Base-by-base conservation (phyloP, 2,113 vertebrate species). In the Xenopus tropicalis region DNA sequence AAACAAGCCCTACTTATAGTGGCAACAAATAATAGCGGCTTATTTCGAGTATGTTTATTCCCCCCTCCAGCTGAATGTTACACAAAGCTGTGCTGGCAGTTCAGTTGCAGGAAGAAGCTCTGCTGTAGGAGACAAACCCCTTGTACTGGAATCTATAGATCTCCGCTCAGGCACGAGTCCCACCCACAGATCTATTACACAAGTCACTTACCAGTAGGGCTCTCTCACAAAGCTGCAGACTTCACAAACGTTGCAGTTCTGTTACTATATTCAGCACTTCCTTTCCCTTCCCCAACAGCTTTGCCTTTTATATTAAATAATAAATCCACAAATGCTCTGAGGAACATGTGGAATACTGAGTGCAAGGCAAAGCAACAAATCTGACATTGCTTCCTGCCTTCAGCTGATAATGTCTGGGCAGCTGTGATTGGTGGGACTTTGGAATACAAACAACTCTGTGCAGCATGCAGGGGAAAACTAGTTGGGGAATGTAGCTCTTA, bases 131-230 rank as follows among this genome's bases (percentile, higher is more conserved):
- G 6, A 37, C 29, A 37, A 37, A 6, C 29, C 6, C 29, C 5
- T 54, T 20, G 1, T n/a, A 7, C 17, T 48, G 16, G 13, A 48
- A 14, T 54, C 16, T 54, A 17, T n/a, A 54, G 52, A 54, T 54
- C 46, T 37, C 52, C n/a, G 52, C 19, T 54, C 16, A n/a, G 52
- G 52, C 9, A 20, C n/a, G 52, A 54, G 52, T 25, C 54, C 48
- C 64, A 65, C 17, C 42, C 54, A 22, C 48, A 58, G 37, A 73
- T 58, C 24, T 21, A 51, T 67, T 66, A 59, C 16, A 48, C 9
- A 56, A 68, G 23, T 19, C 51, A 73, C 71, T 73, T 59, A 74
- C 63, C 71, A 65, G 51, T 22, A 54, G 51, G 48, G 20, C 63
- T 46, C 29, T 74, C 21, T 29, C 42, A 58, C 37, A 21, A 44